phyloP scores from a whole-genome alignment of 2,888 invertebrate genomes.

The Caenorhabditis sp. region DNA sequence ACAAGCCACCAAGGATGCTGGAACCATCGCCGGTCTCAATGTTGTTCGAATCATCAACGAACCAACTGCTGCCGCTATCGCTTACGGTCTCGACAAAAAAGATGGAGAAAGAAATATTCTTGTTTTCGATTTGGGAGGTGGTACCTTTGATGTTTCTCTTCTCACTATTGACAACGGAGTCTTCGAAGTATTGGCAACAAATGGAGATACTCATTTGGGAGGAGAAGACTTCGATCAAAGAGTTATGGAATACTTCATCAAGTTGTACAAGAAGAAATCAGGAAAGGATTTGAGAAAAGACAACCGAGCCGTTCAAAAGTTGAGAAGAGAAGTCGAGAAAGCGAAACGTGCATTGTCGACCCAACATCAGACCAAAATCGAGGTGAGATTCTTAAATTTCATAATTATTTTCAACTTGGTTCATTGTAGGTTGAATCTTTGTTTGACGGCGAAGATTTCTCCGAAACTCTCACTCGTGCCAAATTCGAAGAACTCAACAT shows the following conservation, averaged over 20 bases:
- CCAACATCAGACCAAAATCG: conserved; percentile 85
- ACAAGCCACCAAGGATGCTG: conserved; percentile 84
- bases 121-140: conserved; percentile 98
- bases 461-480: conserved; percentile 94
- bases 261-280: conserved; percentile 76
- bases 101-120: conserved; percentile 89
- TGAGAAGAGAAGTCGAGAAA: conserved; percentile 72
- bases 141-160: conserved; percentile 97
- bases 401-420: conserved; percentile 74
- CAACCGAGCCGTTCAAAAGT: conserved; percentile 71
- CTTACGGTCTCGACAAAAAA: conserved; percentile 69
- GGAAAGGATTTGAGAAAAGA: conserved; percentile 72
- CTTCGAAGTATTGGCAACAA: conserved; percentile 79
- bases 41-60: conserved; percentile 83
- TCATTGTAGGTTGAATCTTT: conserved; percentile 80
- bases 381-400: conserved; percentile 72
- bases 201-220: conserved; percentile 73
- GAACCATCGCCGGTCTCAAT: conserved; percentile 83
- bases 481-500: conserved; percentile 78
- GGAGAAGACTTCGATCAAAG: conserved; percentile 85
- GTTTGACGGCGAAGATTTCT: conserved; percentile 97
- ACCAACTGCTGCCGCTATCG: conserved; percentile 73
- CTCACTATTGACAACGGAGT: conserved; percentile 98
- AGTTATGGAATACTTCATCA: conserved; percentile 88
- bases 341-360: conserved; percentile 81